phyloP scores from a whole-genome alignment of 53 echinoderm and acorn worm species.

The Paracentrotus lividus region DNA sequence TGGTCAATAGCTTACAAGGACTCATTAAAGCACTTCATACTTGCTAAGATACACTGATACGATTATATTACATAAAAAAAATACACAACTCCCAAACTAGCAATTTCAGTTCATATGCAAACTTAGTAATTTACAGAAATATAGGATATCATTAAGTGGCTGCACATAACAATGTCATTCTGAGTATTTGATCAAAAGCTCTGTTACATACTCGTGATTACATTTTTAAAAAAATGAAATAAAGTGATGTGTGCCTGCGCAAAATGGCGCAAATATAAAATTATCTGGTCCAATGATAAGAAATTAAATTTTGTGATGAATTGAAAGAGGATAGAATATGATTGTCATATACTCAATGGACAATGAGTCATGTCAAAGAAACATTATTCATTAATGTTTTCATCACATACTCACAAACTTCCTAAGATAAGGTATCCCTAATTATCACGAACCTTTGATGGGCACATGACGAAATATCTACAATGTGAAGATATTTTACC shows the following conservation, averaged over 20 bases:
- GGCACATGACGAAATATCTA: neutral
- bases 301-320: too few relatives aligned
- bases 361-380: too few relatives aligned
- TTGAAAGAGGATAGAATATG: too few relatives aligned
- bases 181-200: neutral
- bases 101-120: constrained; percentile 1
- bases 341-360: too few relatives aligned
- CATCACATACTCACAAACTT: too few relatives aligned
- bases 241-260: too few relatives aligned
- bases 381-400: too few relatives aligned
- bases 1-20: constrained; percentile 10
- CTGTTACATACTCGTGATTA: neutral
- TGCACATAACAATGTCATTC: neutral
- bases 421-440: too few relatives aligned
- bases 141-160: neutral
- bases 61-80: neutral
- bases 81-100: neutral
- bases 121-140: neutral
- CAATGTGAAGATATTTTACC: neutral
- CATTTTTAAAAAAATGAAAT: neutral
- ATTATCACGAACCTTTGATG: too few relatives aligned
- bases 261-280: too few relatives aligned
- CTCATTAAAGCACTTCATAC: neutral
- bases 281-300: too few relatives aligned
- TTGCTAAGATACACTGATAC: neutral